phyloP scores from a whole-genome alignment of 2,888 invertebrate genomes.

The Altica lythri region DNA sequence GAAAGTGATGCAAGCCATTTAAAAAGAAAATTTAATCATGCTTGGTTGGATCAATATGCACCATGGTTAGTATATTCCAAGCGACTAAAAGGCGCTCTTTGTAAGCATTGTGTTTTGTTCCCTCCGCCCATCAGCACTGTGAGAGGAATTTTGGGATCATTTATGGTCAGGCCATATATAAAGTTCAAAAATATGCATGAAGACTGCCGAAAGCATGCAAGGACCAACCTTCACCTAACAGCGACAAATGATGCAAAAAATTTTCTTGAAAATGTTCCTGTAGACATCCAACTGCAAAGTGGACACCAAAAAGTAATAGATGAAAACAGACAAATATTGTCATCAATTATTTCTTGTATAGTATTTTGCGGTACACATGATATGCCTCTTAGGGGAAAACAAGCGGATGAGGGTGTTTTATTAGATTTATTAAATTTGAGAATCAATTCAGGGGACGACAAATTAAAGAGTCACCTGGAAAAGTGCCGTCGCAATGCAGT shows the following conservation, averaged over 20 bases:
- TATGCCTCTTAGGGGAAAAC: slow-evolving; percentile 26
- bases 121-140: not conserved
- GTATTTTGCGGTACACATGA: slow-evolving; percentile 27
- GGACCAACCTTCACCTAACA: slow-evolving; percentile 18
- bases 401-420: slow-evolving; percentile 22
- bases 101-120: not conserved
- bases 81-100: slow-evolving; percentile 1
- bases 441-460: slow-evolving; percentile 20
- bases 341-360: slow-evolving; percentile 29
- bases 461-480: slow-evolving; percentile 21
- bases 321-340: slow-evolving; percentile 27
- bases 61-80: no score
- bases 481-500: slow-evolving; percentile 22
- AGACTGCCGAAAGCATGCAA: slow-evolving; percentile 14
- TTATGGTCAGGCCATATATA: slow-evolving; percentile 14
- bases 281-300: slow-evolving; percentile 25
- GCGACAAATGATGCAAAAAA: slow-evolving; percentile 26
- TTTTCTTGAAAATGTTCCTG: slow-evolving; percentile 20
- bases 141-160: slow-evolving; percentile 16
- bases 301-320: slow-evolving; percentile 23
- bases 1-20: slow-evolving; percentile 35
- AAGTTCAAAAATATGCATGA: slow-evolving; percentile 22
- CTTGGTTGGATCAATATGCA: no score
- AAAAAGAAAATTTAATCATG: no score
- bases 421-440: slow-evolving; percentile 25